Percentiles rank a stretch among this genome's conserved stretches.
These are phyloP conservation scores for Oryzias melastigma DNA, from an alignment of 2,113 vertebrate genomes.

Conservation along the genomic window DNA sequence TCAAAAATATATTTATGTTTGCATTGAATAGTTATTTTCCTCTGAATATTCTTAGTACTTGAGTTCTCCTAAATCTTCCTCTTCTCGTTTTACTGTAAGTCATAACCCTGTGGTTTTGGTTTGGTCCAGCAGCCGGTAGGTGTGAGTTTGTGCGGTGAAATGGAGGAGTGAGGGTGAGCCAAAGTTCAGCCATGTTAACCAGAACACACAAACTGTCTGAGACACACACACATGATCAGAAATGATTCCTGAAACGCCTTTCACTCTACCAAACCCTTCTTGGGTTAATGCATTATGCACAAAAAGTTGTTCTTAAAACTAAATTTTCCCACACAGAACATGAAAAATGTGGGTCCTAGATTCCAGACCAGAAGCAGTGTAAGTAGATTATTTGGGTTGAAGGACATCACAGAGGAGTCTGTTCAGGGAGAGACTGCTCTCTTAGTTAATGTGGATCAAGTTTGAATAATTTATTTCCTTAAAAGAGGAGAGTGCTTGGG, in stretches of 20 bases:
- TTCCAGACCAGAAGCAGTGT: too few species aligned
- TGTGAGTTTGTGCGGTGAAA: constrained; percentile 54
- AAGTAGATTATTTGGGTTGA: too few species aligned
- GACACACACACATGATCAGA: neutral
- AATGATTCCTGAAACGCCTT: neutral
- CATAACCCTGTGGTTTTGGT: constrained; percentile 30
- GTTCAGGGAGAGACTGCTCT: too few species aligned
- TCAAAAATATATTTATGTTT: too few species aligned
- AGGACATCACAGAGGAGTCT: too few species aligned
- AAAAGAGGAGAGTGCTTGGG: too few species aligned
- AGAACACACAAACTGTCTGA: constrained; percentile 27
- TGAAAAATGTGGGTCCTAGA: too few species aligned
- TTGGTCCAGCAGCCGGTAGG: constrained; percentile 41
- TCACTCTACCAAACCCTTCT: neutral
- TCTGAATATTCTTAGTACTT: too few species aligned
- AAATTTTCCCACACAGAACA: too few species aligned
- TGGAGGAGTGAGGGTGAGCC: constrained; percentile 58
- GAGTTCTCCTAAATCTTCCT: neutral
- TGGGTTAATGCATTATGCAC: neutral
- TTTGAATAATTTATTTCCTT: too few species aligned
- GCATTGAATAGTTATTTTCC: too few species aligned
- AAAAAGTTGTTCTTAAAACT: neutral
- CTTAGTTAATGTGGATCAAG: too few species aligned
- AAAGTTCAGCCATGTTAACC: constrained; percentile 61
- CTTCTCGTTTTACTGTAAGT: constrained; percentile 9